These are phyloP conservation scores for Sitta europaea DNA, from an alignment of 2,113 vertebrate genomes.

Conservation along the genomic window DNA sequence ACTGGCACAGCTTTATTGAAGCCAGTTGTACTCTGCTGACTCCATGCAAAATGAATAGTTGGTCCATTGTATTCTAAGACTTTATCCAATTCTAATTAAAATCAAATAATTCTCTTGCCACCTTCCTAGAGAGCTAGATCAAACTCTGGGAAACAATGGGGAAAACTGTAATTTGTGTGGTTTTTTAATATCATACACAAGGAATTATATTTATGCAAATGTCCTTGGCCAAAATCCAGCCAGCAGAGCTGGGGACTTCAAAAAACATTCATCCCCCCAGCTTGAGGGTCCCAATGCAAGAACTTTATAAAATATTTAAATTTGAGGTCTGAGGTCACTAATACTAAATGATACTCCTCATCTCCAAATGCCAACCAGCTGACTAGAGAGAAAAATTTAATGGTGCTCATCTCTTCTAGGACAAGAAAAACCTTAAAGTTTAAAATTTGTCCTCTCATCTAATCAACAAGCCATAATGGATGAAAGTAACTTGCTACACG, in stretches of 20 bases:
- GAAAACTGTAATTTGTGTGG: background rate
- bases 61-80: background rate
- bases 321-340: background rate
- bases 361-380: background rate
- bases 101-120: background rate
- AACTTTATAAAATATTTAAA: background rate
- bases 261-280: background rate
- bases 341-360: background rate
- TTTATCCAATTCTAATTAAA: background rate
- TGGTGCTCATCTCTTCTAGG: background rate
- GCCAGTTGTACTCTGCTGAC: background rate
- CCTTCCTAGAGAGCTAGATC: background rate
- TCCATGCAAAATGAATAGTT: background rate
- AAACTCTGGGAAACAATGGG: background rate
- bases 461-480: background rate
- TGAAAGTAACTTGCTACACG: background rate
- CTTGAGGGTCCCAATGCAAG: background rate
- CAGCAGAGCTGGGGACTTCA: background rate
- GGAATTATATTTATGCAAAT: background rate
- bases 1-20: background rate
- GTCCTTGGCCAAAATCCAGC: background rate
- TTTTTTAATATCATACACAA: background rate
- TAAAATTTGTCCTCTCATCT: conserved; percentile 12
- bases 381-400: background rate
- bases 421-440: background rate